Evolutionary conservation across 1,140 invertebrate species (phyloP).

Genomic region (Ceratoteleas bidentatus): DNA sequence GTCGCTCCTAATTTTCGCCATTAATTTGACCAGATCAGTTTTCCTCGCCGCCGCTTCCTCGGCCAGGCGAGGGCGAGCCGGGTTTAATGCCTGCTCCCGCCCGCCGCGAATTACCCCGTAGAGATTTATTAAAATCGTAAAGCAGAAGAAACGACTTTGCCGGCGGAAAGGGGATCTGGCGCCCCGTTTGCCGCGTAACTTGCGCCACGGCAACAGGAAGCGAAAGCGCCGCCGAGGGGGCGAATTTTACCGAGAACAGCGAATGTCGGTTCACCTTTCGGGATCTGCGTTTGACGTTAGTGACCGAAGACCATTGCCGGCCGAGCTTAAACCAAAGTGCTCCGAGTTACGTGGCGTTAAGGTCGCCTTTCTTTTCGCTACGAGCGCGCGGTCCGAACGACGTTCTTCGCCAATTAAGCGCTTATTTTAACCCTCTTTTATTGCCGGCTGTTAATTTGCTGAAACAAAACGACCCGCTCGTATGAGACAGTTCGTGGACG

Average conservation of each 20-base stretch:
- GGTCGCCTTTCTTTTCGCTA: slow-evolving; percentile 48
- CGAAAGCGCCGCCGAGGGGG: not conserved
- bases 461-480: slow-evolving; percentile 60
- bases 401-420: slow-evolving; percentile 67
- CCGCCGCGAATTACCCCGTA: slow-evolving; percentile 78
- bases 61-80: slow-evolving; percentile 49
- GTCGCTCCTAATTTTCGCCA: slow-evolving; percentile 68
- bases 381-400: slow-evolving; percentile 52
- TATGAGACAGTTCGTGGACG: slow-evolving; percentile 54
- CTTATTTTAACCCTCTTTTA: slow-evolving; percentile 69
- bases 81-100: slow-evolving; percentile 76
- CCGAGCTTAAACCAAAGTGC: slow-evolving; percentile 71
- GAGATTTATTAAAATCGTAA: slow-evolving; percentile 81
- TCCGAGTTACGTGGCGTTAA: slow-evolving; percentile 67
- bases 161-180: slow-evolving; percentile 38
- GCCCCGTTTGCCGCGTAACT: slow-evolving; percentile 48
- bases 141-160: slow-evolving; percentile 77
- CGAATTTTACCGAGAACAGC: not conserved
- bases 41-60: slow-evolving; percentile 44
- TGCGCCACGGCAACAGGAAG: slow-evolving; percentile 21
- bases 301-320: slow-evolving; percentile 76
- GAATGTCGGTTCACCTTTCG: not conserved
- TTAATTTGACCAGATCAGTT: slow-evolving; percentile 71
- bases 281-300: slow-evolving; percentile 73
- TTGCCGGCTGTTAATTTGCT: slow-evolving; percentile 66